These are phyloP conservation scores for Archilochus colubris DNA, from an alignment of 2,113 vertebrate species.

Conservation along the genomic window DNA sequence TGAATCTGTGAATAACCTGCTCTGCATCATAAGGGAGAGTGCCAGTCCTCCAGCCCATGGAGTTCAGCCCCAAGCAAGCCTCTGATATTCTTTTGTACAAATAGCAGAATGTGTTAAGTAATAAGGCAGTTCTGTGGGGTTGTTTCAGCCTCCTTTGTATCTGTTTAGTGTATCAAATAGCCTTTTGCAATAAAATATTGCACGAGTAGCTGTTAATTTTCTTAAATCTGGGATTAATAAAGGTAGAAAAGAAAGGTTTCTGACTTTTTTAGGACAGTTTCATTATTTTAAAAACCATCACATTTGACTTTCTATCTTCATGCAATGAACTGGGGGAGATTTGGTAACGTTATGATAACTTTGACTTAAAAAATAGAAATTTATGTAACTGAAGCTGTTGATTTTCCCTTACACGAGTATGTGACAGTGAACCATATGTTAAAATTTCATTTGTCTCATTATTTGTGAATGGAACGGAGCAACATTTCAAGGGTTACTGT, in stretches of 20 bases:
- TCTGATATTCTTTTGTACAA: background rate
- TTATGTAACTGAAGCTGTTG: background rate
- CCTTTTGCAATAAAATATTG: background rate
- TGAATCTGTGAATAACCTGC: background rate
- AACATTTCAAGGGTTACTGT: slow-evolving; percentile 32
- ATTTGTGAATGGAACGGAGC: slow-evolving; percentile 29
- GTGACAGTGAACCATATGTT: background rate
- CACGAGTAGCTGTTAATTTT: background rate
- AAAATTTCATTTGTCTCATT: background rate
- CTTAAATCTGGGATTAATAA: background rate
- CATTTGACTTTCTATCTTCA: background rate
- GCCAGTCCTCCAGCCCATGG: fast-evolving
- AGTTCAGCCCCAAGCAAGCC: background rate
- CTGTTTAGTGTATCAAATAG: background rate
- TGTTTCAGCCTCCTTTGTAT: background rate
- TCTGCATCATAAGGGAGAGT: background rate
- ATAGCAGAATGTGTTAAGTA: background rate
- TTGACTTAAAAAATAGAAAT: background rate
- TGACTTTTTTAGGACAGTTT: background rate
- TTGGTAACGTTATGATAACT: background rate
- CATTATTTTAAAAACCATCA: background rate
- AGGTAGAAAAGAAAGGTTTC: background rate
- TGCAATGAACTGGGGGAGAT: background rate
- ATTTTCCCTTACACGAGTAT: background rate
- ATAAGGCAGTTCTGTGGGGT: background rate